phyloP scores from a whole-genome alignment of 37 sponge, comb jelly and placozoan species.

The Diacarnus erythraeanus region DNA sequence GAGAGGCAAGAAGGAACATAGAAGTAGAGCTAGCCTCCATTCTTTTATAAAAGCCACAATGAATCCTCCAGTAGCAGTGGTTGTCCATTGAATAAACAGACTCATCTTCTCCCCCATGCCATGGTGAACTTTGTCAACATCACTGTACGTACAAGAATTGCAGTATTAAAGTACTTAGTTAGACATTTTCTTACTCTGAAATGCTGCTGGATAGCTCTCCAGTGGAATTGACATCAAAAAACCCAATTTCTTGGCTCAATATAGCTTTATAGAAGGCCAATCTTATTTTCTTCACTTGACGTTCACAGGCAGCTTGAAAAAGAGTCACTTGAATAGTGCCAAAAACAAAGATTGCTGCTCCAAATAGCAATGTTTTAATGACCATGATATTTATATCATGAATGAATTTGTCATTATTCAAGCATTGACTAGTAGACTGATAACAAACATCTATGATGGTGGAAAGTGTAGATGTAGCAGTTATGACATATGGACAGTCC shows the following conservation, averaged over 20 bases:
- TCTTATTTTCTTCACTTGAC: constrained; percentile 68
- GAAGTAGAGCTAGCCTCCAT: constrained; percentile 58
- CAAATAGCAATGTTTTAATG: constrained; percentile 25
- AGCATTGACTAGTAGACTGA: background rate
- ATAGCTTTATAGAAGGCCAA: constrained; percentile 54
- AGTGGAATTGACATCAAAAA: constrained; percentile 76
- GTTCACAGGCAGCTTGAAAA: constrained; percentile 61
- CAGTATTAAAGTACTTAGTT: too few relatives aligned
- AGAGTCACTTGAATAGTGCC: constrained; percentile 48
- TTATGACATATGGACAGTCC: background rate
- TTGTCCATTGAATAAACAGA: constrained; percentile 43
- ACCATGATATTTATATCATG: background rate
- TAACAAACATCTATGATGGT: background rate
- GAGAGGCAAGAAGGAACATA: constrained; percentile 48
- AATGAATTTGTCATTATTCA: constrained; percentile 7
- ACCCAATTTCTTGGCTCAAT: constrained; percentile 79
- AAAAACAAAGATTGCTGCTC: constrained; percentile 25
- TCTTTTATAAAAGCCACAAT: constrained; percentile 48
- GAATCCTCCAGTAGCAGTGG: constrained; percentile 54
- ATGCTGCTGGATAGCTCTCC: constrained; percentile 75
- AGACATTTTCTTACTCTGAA: constrained; percentile 68
- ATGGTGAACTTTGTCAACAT: constrained; percentile 58
- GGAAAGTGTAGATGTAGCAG: background rate
- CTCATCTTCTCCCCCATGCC: constrained; percentile 70
- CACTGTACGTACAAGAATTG: constrained; percentile 27